Conservation (phyloP, 1,140 invertebrate species). For the Holotrichia oblita region DNA sequence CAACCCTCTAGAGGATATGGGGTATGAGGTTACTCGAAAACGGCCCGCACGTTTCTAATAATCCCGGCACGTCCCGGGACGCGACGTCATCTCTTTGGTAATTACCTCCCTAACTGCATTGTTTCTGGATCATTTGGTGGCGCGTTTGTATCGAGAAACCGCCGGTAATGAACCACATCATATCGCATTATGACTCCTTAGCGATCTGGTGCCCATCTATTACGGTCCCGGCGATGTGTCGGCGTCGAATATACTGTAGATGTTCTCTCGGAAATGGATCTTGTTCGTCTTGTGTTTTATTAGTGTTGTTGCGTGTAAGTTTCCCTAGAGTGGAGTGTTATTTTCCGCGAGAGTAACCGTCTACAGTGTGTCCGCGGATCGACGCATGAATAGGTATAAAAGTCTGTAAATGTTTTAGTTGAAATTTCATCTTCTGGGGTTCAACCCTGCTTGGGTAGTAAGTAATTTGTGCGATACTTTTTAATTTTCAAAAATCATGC, state of each 20-base stretch:
- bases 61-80: background rate
- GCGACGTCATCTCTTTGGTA: conserved; percentile 1
- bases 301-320: too few relatives aligned
- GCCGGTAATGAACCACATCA: background rate
- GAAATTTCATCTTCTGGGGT: too few relatives aligned
- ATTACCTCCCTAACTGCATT: conserved; percentile 16
- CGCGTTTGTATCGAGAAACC: background rate
- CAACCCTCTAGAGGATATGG: background rate
- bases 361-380: too few relatives aligned
- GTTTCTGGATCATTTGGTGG: conserved; percentile 19
- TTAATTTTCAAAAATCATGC: too few relatives aligned
- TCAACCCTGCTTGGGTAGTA: too few relatives aligned
- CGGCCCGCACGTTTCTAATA: conserved; percentile 6
- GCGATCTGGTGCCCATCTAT: background rate
- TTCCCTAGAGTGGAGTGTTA: too few relatives aligned
- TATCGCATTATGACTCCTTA: background rate
- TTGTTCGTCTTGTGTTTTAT: too few relatives aligned
- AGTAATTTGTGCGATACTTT: too few relatives aligned
- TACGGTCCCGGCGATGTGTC: background rate
- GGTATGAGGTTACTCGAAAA: background rate
- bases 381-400: too few relatives aligned
- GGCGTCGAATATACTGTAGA: background rate
- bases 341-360: too few relatives aligned
- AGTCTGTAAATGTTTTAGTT: too few relatives aligned
- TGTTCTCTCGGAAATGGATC: too few relatives aligned